Conservation (phyloP, 2,113 vertebrate species). For the Platichthys stellatus region DNA sequence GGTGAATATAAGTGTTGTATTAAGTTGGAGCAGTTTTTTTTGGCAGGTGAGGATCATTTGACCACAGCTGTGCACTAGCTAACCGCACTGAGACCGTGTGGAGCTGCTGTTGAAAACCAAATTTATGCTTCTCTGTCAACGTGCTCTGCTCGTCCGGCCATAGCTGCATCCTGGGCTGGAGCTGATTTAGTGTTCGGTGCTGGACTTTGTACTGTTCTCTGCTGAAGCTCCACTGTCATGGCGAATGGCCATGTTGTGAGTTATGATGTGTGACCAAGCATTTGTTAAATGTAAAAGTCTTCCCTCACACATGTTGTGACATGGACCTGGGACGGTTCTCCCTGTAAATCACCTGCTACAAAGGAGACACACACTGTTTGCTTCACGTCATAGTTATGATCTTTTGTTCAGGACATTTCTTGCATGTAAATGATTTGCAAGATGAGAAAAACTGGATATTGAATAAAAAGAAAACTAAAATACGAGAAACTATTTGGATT, state of each 20-base stretch:
- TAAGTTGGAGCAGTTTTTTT: slow-evolving; percentile 24
- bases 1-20: not conserved
- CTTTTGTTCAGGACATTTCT: not conserved
- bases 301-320: not conserved
- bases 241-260: not conserved
- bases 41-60: slow-evolving; percentile 20
- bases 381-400: not conserved
- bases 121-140: slow-evolving; percentile 28
- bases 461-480: no score
- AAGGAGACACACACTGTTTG: not conserved
- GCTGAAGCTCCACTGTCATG: not conserved
- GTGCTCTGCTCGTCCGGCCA: slow-evolving; percentile 11
- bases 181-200: slow-evolving; percentile 15
- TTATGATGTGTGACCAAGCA: not conserved
- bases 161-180: not conserved
- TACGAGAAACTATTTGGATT: no score
- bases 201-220: slow-evolving; percentile 1
- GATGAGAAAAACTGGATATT: no score
- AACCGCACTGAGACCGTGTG: not conserved
- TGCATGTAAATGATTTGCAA: no score
- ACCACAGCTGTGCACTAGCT: not conserved
- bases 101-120: slow-evolving; percentile 36
- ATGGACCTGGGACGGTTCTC: not conserved
- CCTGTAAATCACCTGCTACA: not conserved
- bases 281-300: slow-evolving; percentile 9